Conservation (phyloP, 2,888 invertebrate species). For the Laspeyria flexula region DNA sequence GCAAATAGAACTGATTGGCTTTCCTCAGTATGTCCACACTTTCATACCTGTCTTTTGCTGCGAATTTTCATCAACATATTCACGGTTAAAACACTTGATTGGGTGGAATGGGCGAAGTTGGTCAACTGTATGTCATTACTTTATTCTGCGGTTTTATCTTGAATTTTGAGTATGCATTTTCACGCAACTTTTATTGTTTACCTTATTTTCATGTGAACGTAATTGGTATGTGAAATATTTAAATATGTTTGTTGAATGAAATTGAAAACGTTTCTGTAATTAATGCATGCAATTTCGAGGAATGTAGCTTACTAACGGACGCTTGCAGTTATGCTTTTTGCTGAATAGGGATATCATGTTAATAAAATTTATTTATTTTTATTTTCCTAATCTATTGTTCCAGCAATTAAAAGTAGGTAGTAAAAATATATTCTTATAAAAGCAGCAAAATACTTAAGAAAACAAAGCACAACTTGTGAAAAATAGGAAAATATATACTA, state of each 20-base stretch:
- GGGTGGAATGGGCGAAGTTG: constrained; percentile 26
- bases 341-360: neutral
- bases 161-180: constrained; percentile 23
- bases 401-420: no score
- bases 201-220: constrained; percentile 22
- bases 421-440: no score
- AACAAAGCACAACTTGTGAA: neutral
- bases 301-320: neutral
- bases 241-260: constrained; percentile 15
- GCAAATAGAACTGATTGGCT: constrained; percentile 72
- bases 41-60: constrained; percentile 41
- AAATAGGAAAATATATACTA: neutral
- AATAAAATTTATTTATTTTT: no score
- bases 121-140: constrained; percentile 35
- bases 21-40: constrained; percentile 42
- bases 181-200: constrained; percentile 14
- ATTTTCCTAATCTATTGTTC: no score
- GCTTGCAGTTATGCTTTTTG: neutral
- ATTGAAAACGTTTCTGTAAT: neutral
- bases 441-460: no score
- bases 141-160: constrained; percentile 30
- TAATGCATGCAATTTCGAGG: neutral
- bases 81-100: constrained; percentile 33
- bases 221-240: constrained; percentile 12
- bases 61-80: constrained; percentile 34